Conservation (phyloP, 2,113 vertebrate genomes). For the Scalopus aquaticus region DNA sequence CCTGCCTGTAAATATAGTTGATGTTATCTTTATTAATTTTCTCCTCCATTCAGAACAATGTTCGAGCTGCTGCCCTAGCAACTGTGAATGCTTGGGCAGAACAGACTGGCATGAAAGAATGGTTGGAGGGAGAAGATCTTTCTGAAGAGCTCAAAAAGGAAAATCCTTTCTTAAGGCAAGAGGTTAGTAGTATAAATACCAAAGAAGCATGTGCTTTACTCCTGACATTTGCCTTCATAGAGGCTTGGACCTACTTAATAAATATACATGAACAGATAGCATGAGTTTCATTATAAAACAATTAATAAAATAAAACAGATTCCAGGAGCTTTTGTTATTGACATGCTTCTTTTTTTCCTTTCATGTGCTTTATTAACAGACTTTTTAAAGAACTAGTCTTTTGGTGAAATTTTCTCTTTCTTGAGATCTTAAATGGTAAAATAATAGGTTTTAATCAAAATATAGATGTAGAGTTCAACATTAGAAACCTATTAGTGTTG, state of each 20-base stretch:
- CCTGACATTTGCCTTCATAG: background rate
- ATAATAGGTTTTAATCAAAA: constrained; percentile 28
- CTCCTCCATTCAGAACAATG: constrained; percentile 86
- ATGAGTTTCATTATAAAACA: constrained; percentile 1
- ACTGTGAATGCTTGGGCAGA: constrained; percentile 97
- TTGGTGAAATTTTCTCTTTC: constrained; percentile 1
- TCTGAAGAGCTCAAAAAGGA: constrained; percentile 98
- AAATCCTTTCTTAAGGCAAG: constrained; percentile 97
- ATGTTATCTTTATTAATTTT: constrained; percentile 57
- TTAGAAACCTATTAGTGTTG: background rate
- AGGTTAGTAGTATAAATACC: constrained; percentile 84
- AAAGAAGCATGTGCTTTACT: background rate
- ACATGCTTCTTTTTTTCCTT: background rate
- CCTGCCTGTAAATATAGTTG: background rate
- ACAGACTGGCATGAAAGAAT: constrained; percentile 98
- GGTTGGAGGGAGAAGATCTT: constrained; percentile 97
- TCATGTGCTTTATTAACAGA: background rate
- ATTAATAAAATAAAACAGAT: constrained; percentile 35
- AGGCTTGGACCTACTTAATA: background rate
- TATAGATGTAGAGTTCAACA: constrained; percentile 37
- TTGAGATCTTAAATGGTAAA: background rate
- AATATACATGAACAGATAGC: background rate
- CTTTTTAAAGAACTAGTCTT: background rate
- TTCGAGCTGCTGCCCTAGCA: constrained; percentile 92
- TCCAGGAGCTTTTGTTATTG: constrained; percentile 26